Base-by-base conservation (phyloP, 2,113 vertebrate species). In the Stictonetta naevosa region DNA sequence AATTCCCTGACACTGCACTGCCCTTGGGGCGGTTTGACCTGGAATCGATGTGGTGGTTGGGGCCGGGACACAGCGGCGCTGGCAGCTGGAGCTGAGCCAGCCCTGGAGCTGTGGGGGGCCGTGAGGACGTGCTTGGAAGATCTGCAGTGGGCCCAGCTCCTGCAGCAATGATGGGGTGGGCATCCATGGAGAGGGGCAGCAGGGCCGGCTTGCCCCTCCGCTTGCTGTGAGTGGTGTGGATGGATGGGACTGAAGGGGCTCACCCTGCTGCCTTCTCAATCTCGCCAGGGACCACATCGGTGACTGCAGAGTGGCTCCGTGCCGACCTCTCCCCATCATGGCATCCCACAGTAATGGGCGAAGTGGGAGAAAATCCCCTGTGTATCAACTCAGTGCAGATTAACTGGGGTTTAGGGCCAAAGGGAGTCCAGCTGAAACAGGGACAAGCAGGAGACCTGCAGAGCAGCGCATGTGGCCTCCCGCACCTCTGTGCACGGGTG, bases 401-500 rank as follows among this genome's bases (percentile, higher is more conserved):
- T 25, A 42, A 33, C 3, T 1, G 33, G 63, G 81, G 52, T 81
- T 69, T 33, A 31, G 63, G 73, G 23, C 34, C 80, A 8, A 42
- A 17, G 87, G 62, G 22, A 89, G 33, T 18, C 59, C 2, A 1
- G 46, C 33, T 55, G 76, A 63, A 68, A n/a, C 31, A 5, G 1
- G 4, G 40, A 62, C 21, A 36, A 42, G 36, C 29, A 29, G 58
- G 67, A 42, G 33, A 63, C 8, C 21, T 33, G 59, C 59, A 6
- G 28, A 11, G 2, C 38, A 13, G 5, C 22, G 23, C 59, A 23
- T 15, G 22, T n/a, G 34, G n/a, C n/a, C 59, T 34, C 15, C 42
- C 4, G 1, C 42, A 21, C 2, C 31, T 60, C n/a, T 40, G 2
- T 0, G 0, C 5, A 1, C 28, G 36, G 28, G 7, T 15, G 33